Evolutionary conservation across 2,113 vertebrate species (phyloP).

Genomic region (Leuciscus idus): DNA sequence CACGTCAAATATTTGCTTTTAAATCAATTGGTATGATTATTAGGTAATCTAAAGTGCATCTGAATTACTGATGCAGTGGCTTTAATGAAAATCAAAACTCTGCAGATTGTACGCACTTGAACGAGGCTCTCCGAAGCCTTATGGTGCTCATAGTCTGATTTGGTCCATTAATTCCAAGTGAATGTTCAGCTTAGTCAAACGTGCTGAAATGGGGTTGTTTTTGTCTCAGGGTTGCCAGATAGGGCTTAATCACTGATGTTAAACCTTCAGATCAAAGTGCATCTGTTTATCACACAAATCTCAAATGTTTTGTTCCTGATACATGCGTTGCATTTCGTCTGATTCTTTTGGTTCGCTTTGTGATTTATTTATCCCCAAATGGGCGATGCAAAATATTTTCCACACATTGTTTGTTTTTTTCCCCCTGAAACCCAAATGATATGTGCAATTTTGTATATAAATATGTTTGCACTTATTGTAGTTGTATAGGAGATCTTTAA

Average conservation of each 20-base stretch:
- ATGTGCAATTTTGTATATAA: slow-evolving; percentile 72
- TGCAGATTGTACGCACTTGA: slow-evolving; percentile 39
- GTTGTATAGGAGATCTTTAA: slow-evolving; percentile 43
- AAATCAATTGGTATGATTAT: background rate
- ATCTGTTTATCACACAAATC: slow-evolving; percentile 32
- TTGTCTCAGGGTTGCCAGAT: slow-evolving; percentile 63
- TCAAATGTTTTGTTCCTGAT: background rate
- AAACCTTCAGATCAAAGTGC: slow-evolving; percentile 41
- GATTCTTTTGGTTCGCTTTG: background rate
- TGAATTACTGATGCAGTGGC: background rate
- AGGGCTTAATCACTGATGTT: slow-evolving; percentile 48
- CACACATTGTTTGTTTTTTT: slow-evolving; percentile 71
- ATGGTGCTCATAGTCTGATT: slow-evolving; percentile 39
- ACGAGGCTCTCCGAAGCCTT: slow-evolving; percentile 28
- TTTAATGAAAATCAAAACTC: slow-evolving; percentile 18
- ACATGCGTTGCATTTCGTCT: slow-evolving; percentile 15
- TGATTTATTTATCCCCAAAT: background rate
- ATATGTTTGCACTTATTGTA: slow-evolving; percentile 54
- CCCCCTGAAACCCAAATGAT: slow-evolving; percentile 62
- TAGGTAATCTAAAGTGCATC: slow-evolving; percentile 15
- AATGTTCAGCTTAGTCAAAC: slow-evolving; percentile 34
- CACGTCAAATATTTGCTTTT: background rate
- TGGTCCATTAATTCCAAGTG: slow-evolving; percentile 38
- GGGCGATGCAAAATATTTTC: slow-evolving; percentile 59
- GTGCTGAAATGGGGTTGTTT: slow-evolving; percentile 38